A percentile compares a stretch with the other conserved stretches of the same genome.
Conservation (phyloP, 2,797 vertebrate species). For the Sus cebifrons region DNA sequence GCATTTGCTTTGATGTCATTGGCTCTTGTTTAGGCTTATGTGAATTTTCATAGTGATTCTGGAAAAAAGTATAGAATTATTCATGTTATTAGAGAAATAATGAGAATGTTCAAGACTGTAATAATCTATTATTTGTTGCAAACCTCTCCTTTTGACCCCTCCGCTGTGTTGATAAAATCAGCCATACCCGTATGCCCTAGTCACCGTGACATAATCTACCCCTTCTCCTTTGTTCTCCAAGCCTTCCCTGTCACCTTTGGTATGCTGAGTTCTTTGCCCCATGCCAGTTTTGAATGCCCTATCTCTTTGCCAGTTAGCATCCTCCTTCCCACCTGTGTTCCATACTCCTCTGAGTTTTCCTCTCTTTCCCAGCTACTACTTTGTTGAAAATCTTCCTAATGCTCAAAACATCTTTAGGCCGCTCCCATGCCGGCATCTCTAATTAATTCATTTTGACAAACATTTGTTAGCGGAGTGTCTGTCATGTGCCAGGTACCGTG, state of each 20-base stretch:
- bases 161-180: accelerated
- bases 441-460: neutral
- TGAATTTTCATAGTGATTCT: conserved; percentile 32
- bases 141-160: neutral
- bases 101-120: neutral
- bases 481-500: too few species aligned
- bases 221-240: neutral
- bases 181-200: accelerated
- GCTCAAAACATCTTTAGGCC: neutral
- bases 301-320: neutral
- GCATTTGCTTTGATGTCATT: neutral
- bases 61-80: neutral
- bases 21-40: neutral
- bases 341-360: neutral
- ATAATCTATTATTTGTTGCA: neutral
- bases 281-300: neutral
- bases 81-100: conserved; percentile 16
- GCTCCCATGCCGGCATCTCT: neutral
- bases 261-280: neutral
- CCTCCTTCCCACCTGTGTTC: neutral
- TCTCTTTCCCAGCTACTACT: neutral
- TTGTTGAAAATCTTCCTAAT: neutral
- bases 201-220: too few species aligned
- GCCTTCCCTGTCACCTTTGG: neutral
- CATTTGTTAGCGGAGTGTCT: neutral